A percentile compares a stretch with the other conserved stretches of the same genome.
phyloP scores from a whole-genome alignment of 2,888 invertebrate genomes.

The Empis stercorea region DNA sequence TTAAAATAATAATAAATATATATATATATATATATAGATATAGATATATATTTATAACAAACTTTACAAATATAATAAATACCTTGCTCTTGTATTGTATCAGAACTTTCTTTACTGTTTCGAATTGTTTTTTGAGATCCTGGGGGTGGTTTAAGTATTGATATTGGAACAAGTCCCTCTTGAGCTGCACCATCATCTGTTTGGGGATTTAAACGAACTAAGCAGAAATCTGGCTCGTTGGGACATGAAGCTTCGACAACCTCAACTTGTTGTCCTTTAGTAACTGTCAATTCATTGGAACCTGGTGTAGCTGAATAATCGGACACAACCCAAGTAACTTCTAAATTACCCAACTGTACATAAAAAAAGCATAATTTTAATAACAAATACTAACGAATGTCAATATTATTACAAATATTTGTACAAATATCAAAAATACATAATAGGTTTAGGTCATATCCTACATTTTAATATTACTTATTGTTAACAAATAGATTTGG shows the following conservation, averaged over 20 bases:
- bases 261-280: conserved; percentile 88
- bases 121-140: conserved; percentile 33
- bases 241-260: conserved; percentile 62
- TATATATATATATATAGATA: neutral
- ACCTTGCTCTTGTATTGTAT: conserved; percentile 34
- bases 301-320: conserved; percentile 67
- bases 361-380: too few relatives aligned
- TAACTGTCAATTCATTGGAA: conserved; percentile 68
- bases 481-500: too few relatives aligned
- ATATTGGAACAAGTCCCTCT: conserved; percentile 70
- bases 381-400: too few relatives aligned
- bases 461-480: too few relatives aligned
- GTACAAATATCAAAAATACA: too few relatives aligned
- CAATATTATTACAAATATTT: neutral
- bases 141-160: conserved; percentile 65
- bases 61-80: neutral
- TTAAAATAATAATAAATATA: neutral
- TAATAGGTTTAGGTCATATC: too few relatives aligned
- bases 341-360: conserved; percentile 60
- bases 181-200: conserved; percentile 42
- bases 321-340: conserved; percentile 84
- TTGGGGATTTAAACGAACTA: conserved; percentile 49
- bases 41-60: neutral
- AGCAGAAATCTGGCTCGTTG: conserved; percentile 54
- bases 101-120: conserved; percentile 27